A percentile compares a stretch with the other conserved stretches of the same genome.
These are phyloP conservation scores for Poliocrania exsul DNA, from an alignment of 2,797 vertebrate species.

Conservation along the genomic window DNA sequence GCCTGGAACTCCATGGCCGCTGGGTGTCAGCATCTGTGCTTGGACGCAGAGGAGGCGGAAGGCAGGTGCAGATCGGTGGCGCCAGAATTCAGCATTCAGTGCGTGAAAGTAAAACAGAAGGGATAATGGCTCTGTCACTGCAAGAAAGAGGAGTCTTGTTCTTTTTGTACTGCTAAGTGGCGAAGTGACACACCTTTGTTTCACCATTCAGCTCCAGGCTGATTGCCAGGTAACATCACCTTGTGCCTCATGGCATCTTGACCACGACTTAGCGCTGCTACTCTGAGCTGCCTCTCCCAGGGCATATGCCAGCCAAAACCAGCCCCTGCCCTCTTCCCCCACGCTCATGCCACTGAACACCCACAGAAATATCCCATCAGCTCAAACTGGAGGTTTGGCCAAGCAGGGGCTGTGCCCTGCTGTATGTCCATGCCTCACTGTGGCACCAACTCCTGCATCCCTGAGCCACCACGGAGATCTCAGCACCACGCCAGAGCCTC, in stretches of 20 bases:
- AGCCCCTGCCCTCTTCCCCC: background rate
- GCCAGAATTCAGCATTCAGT: background rate
- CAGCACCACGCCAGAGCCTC: background rate
- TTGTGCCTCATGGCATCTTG: accelerated
- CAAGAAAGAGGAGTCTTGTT: background rate
- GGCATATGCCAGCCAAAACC: background rate
- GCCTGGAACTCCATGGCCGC: background rate
- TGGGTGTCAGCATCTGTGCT: conserved; percentile 54
- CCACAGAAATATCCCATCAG: background rate
- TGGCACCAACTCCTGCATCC: background rate
- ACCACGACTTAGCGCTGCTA: accelerated
- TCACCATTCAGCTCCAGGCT: accelerated
- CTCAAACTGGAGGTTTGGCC: background rate
- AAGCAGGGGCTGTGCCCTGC: accelerated
- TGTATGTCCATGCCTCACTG: background rate
- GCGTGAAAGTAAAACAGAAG: background rate
- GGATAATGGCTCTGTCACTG: background rate
- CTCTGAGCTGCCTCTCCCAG: background rate
- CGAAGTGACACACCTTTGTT: background rate
- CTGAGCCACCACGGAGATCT: accelerated
- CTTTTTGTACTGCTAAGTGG: background rate
- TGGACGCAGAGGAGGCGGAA: background rate
- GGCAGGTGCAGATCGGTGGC: background rate
- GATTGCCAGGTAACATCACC: background rate
- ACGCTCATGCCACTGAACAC: accelerated